A percentile compares a stretch with the other conserved stretches of the same genome.
Evolutionary conservation across 2,888 invertebrate genomes (phyloP).

Genomic region (Diadromus collaris): DNA sequence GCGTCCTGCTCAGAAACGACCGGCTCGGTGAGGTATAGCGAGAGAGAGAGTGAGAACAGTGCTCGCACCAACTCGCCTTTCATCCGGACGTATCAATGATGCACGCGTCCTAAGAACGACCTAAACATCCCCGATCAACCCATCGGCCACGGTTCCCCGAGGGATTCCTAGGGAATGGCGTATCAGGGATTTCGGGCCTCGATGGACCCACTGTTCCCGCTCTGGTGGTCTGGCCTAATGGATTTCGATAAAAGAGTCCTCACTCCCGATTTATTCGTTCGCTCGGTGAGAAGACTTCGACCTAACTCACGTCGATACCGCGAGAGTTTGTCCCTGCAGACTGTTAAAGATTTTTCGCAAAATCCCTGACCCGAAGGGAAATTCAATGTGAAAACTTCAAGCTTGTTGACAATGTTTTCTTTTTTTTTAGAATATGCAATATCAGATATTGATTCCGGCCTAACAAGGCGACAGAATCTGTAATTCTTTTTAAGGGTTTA

Average conservation of each 20-base stretch:
- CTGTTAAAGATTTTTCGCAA: neutral
- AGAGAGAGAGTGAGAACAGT: conserved; percentile 14
- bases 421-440: too few relatives aligned
- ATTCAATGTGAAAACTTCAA: neutral
- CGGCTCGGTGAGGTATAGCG: neutral
- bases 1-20: conserved; percentile 52
- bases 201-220: conserved; percentile 34
- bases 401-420: neutral
- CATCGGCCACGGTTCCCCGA: conserved; percentile 69
- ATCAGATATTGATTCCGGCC: too few relatives aligned
- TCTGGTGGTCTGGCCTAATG: conserved; percentile 50
- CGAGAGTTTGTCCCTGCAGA: neutral
- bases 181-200: conserved; percentile 72
- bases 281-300: neutral
- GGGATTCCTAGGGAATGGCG: conserved; percentile 71
- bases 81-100: conserved; percentile 72
- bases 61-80: conserved; percentile 47
- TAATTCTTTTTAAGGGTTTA: neutral
- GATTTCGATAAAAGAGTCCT: conserved; percentile 49
- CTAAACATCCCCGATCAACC: conserved; percentile 75
- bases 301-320: neutral
- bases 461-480: neutral
- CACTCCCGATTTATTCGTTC: conserved; percentile 7
- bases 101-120: conserved; percentile 73
- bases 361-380: neutral